phyloP scores from a whole-genome alignment of 1,140 invertebrate genomes.

The Drosophila burlai region DNA sequence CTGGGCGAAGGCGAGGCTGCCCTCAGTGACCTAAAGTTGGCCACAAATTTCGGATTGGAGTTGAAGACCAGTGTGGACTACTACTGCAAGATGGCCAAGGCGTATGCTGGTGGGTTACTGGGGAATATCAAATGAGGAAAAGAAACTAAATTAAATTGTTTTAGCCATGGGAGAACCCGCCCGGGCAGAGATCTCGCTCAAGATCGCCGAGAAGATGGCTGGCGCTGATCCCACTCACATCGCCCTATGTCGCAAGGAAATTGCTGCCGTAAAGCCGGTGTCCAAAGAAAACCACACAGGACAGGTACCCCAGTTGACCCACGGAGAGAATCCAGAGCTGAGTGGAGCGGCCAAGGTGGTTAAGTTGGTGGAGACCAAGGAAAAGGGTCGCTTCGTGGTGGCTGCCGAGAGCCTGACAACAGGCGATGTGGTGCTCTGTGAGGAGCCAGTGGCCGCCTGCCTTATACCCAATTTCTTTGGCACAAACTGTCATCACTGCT shows the following conservation, averaged over 20 bases:
- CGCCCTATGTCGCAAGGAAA: slow-evolving; percentile 57
- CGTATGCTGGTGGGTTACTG: slow-evolving; percentile 86
- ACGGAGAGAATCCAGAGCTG: slow-evolving; percentile 72
- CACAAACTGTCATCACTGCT: slow-evolving; percentile 94
- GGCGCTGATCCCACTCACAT: slow-evolving; percentile 79
- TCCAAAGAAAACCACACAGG: slow-evolving; percentile 12
- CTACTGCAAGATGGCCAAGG: slow-evolving; percentile 88
- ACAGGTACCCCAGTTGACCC: slow-evolving; percentile 50
- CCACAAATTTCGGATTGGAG: slow-evolving; percentile 87
- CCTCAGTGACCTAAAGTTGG: slow-evolving; percentile 88
- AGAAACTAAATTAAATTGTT: background rate
- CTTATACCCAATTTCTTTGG: slow-evolving; percentile 90
- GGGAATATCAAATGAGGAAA: background rate
- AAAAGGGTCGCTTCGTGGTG: slow-evolving; percentile 87
- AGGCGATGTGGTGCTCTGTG: slow-evolving; percentile 89
- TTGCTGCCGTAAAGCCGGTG: slow-evolving; percentile 37
- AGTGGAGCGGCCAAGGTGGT: slow-evolving; percentile 85
- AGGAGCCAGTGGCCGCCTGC: slow-evolving; percentile 91
- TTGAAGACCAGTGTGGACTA: slow-evolving; percentile 87
- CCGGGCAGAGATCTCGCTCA: slow-evolving; percentile 87
- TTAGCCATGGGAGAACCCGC: slow-evolving; percentile 85
- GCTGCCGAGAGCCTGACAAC: slow-evolving; percentile 87
- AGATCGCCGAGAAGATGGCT: slow-evolving; percentile 86
- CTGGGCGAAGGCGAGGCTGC: slow-evolving; percentile 86
- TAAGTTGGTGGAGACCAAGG: slow-evolving; percentile 85